phyloP scores from a whole-genome alignment of 2,888 invertebrate species.

The Limnephilus lunatus region DNA sequence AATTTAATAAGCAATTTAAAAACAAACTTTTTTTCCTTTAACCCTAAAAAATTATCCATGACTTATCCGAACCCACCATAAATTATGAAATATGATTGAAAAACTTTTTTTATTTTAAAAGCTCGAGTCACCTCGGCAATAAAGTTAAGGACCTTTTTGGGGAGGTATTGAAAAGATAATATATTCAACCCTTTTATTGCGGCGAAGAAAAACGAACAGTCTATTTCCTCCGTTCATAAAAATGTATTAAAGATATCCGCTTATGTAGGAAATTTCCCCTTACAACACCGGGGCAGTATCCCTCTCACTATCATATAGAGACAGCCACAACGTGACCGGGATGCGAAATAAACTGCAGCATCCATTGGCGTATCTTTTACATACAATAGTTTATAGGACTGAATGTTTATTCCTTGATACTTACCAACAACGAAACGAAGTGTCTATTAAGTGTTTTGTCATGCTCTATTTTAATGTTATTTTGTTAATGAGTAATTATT shows the following conservation, averaged over 20 bases:
- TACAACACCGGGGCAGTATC: constrained; percentile 55
- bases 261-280: constrained; percentile 50
- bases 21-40: neutral
- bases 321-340: constrained; percentile 9
- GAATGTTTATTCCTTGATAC: neutral
- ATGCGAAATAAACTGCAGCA: constrained; percentile 13
- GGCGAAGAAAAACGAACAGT: constrained; percentile 32
- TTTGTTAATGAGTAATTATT: neutral
- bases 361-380: neutral
- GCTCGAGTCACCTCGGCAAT: neutral
- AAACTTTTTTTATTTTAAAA: neutral
- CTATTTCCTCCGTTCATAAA: constrained; percentile 48
- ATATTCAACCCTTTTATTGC: constrained; percentile 6
- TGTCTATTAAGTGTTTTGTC: neutral
- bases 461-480: neutral
- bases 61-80: neutral
- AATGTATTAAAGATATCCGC: constrained; percentile 40
- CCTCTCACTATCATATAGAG: constrained; percentile 42
- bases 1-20: neutral
- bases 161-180: neutral
- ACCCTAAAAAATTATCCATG: neutral
- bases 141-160: neutral
- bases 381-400: neutral
- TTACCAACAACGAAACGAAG: neutral
- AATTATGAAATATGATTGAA: constrained; percentile 13